Base-by-base conservation (phyloP, 2,113 vertebrate genomes). In the Seriola rivoliana region DNA sequence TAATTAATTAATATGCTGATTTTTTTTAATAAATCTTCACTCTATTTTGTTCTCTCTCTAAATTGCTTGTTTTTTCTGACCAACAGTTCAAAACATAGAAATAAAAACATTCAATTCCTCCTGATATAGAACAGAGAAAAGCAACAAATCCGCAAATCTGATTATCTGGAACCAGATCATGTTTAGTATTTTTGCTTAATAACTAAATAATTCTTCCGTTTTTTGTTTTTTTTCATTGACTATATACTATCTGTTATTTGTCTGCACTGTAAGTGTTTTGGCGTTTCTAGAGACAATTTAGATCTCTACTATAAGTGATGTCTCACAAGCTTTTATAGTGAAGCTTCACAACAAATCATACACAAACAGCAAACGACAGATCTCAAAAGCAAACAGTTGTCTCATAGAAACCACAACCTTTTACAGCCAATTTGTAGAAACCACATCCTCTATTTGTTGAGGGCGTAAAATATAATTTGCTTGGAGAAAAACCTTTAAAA, bases 401-500 rank as follows among this genome's bases (percentile, higher is more conserved):
- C 59, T 75, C 48, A 59, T 40, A 64, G 4, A 72, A 54, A 65
- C 73, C 40, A 60, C 34, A 34, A 32, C 21, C 71, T 78, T 1
- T 14, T 54, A 19, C n/a, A 32, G 16, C 32, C 36, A 29, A 11
- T 71, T 73, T 58, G 23, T 21, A 25, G 23, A 46, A 78, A 57
- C n/a, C 55, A 40, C 44, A 54, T 13, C 34, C 21, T 74, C 7
- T 7, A 16, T 46, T 50, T 74, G 72, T 71, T 71, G 40, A 48
- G 34, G 29, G 10, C 58, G 69, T 66, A 29, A 42, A 57, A 55
- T 57, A 46, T 71, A 64, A 82, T 81, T 81, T 65, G n/a, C 38
- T 29, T 69, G 63, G 10, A 48, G 25, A 7, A 46, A 69, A 75
- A 84, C 78, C 64, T 83, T 85, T 79, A 57, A 55, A 75, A 29